Base-by-base conservation (phyloP, 2,888 invertebrate species). In the Euclidia mi region DNA sequence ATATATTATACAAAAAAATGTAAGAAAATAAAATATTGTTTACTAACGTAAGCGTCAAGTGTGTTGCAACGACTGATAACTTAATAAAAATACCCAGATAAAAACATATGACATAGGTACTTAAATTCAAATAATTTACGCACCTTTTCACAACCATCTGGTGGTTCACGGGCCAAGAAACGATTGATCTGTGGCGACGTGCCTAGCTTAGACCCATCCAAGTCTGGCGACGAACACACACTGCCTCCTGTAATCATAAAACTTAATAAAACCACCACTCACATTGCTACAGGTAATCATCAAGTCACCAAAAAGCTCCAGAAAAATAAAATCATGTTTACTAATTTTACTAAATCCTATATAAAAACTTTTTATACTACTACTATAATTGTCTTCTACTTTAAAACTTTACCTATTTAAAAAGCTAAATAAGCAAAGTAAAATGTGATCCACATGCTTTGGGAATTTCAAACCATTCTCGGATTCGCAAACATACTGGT, bases 61-160 rank as follows among this genome's bases (percentile, higher is more conserved):
- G n/a, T n/a, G n/a, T n/a, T n/a, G n/a, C n/a, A n/a, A n/a, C n/a
- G n/a, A n/a, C n/a, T n/a, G n/a, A n/a, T n/a, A n/a, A n/a, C n/a
- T n/a, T n/a, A n/a, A n/a, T n/a, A n/a, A n/a, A n/a, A n/a, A n/a
- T n/a, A n/a, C n/a, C n/a, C 1, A 9, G 11, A 3, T 31, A 31
- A n/a, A 34, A 34, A 34, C 4, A 34, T 34, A 14, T 10, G 15
- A 18, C 3, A 25, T 6, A 25, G 1, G 7, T 3, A 25, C 7
- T 6, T 25, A 25, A 3, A 1, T 25, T 6, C 4, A 25, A 1
- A 25, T 3, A n/a, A 0, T 12, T 35, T 35, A 12, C 14, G n/a
- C 84, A 95, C 97, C 93, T 96, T 97, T 95, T 98, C 98, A 95
- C 98, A 98, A 83, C 98, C 98, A 95, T 98, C 98, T 17, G 98